Conservation (phyloP, 1,140 invertebrate species). For the Zophobas atratus region DNA sequence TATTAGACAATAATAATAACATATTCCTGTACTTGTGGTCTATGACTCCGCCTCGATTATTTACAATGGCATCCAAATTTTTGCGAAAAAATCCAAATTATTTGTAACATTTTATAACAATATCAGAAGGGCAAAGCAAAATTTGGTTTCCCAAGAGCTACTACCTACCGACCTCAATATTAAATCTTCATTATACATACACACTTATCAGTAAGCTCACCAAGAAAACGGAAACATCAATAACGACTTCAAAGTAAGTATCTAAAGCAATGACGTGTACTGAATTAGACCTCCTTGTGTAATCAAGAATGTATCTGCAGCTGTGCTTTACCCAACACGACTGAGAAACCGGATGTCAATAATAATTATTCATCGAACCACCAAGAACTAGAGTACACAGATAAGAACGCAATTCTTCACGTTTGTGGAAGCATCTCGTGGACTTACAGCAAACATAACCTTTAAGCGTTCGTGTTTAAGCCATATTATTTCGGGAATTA, state of each 20-base stretch:
- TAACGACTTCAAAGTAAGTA: slow-evolving; percentile 32
- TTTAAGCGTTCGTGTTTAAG: not conserved
- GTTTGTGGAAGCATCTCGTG: not conserved
- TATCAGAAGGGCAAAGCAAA: too few relatives aligned
- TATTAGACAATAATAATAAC: too few relatives aligned
- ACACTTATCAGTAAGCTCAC: slow-evolving; percentile 10
- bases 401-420: slow-evolving; percentile 14
- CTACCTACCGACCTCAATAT: too few relatives aligned
- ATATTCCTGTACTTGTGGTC: too few relatives aligned
- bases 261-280: slow-evolving; percentile 13
- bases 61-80: too few relatives aligned
- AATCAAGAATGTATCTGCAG: slow-evolving; percentile 17
- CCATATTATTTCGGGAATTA: not conserved
- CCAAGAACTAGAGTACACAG: not conserved
- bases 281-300: slow-evolving; percentile 20
- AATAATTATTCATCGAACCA: slow-evolving; percentile 12
- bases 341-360: not conserved
- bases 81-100: too few relatives aligned
- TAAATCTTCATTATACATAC: too few relatives aligned
- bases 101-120: too few relatives aligned
- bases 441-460: not conserved
- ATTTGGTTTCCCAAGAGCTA: too few relatives aligned
- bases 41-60: too few relatives aligned
- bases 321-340: not conserved
- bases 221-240: slow-evolving; percentile 21